Conservation (phyloP, 2,888 invertebrate genomes). For the Erannis defoliaria region DNA sequence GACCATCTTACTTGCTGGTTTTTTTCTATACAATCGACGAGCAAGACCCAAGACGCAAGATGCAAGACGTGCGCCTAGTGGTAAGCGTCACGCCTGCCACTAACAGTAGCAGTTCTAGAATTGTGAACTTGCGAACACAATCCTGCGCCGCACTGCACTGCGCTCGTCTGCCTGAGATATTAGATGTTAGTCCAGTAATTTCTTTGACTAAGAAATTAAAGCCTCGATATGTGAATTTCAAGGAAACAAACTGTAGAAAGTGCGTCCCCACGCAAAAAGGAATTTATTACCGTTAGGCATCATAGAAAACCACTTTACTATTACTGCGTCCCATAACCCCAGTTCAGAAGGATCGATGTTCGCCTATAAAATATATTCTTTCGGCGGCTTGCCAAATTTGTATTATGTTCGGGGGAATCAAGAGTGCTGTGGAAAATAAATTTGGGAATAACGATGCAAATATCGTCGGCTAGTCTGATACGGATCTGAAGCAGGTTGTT, state of each 20-base stretch:
- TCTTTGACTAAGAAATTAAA: too few species aligned
- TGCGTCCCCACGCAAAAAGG: background rate
- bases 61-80: too few species aligned
- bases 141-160: too few species aligned
- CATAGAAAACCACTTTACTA: conserved; percentile 19
- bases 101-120: too few species aligned
- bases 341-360: conserved; percentile 32
- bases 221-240: background rate
- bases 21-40: too few species aligned
- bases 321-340: conserved; percentile 28
- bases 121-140: too few species aligned
- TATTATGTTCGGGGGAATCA: conserved; percentile 26
- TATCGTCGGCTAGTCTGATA: background rate
- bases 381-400: conserved; percentile 42
- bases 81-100: too few species aligned
- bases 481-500: background rate
- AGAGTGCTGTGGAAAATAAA: conserved; percentile 11
- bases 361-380: conserved; percentile 39
- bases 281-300: background rate
- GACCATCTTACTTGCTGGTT: too few species aligned
- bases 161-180: too few species aligned
- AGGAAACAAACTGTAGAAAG: background rate
- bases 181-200: too few species aligned
- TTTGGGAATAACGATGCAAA: conserved; percentile 10
- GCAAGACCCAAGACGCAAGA: too few species aligned